phyloP scores from a whole-genome alignment of 2,113 vertebrate species.

The Australoheros scitulus region DNA sequence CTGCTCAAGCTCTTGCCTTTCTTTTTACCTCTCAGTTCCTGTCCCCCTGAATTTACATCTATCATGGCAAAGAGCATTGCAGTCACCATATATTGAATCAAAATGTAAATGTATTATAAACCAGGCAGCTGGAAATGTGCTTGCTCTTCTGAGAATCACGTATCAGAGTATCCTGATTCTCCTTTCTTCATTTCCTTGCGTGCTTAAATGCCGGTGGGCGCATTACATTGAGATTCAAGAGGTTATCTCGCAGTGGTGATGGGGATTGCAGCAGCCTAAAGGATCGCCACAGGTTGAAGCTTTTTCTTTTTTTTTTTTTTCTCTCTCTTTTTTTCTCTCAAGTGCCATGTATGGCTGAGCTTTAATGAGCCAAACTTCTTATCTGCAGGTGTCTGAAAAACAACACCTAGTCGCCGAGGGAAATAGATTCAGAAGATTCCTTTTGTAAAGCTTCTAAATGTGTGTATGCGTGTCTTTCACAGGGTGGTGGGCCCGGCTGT shows the following conservation, averaged over 20 bases:
- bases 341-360: constrained; percentile 8
- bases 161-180: constrained; percentile 11
- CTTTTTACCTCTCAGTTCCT: not conserved
- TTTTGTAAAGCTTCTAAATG: constrained; percentile 22
- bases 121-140: not conserved
- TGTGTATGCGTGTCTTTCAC: constrained; percentile 62
- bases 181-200: constrained; percentile 21
- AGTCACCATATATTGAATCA: constrained; percentile 20
- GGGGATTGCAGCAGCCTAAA: constrained; percentile 55
- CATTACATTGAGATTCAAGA: constrained; percentile 65
- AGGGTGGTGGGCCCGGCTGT: constrained; percentile 92
- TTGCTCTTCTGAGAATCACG: not conserved
- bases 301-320: not conserved
- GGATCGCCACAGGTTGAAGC: constrained; percentile 53
- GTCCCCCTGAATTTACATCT: constrained; percentile 18
- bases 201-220: constrained; percentile 45
- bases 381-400: not conserved
- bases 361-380: constrained; percentile 53
- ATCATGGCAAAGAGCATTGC: not conserved
- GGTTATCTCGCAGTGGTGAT: constrained; percentile 52
- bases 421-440: constrained; percentile 14
- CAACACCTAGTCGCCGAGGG: not conserved
- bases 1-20: not conserved
- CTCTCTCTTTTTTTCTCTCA: not conserved
- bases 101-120: constrained; percentile 32